Base-by-base conservation (phyloP, 2,113 vertebrate species). In the Psittacula cyanocephala region DNA sequence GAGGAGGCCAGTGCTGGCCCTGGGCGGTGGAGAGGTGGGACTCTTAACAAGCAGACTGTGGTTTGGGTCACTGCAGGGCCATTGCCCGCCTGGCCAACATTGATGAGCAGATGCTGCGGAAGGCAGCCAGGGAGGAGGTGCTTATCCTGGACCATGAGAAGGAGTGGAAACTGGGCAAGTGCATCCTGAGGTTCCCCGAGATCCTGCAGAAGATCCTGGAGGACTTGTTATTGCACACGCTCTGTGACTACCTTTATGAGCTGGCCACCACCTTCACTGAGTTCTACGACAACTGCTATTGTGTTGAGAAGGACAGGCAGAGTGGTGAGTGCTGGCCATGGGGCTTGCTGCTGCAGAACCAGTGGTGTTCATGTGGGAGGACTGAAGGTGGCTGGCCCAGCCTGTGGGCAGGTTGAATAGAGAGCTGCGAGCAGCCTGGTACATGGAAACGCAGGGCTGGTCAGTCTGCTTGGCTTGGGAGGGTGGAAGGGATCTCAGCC, bases 261-360 rank as follows among this genome's bases (percentile, higher is more conserved):
- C 98, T 99, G 84, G 99, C 99, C 94, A 99, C 99, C 71, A 99
- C 99, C 89, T 99, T 99, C 98, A 99, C 99, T 0, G 99, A 99
- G 98, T 99, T 99, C 98, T 99, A 99, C 1, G 99, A 99, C 96
- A 99, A 97, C 98, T 99, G 99, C 97, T 99, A 99, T 95, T 99
- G 99, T 4, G 98, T 99, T 64, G 99, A 99, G 97, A 99, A 99
- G 97, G 99, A 99, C 97, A 96, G 99, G 12, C 98, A 99, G 91
- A 99, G 98, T 11, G 99, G 99, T 99, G 81, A 96, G 98, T 91
- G 62, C 10, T 74, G 17, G 33, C 55, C 28, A 2, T 2, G 35
- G 49, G 75, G 8, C 43, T 31, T 35, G 46, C 74, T 83, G 67
- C 57, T 55, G 87, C 82, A 75, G 28, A 80, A 16, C 39, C 13